Evolutionary conservation across 2,797 vertebrate species (phyloP).

Genomic region (Fistularia tabacaria): DNA sequence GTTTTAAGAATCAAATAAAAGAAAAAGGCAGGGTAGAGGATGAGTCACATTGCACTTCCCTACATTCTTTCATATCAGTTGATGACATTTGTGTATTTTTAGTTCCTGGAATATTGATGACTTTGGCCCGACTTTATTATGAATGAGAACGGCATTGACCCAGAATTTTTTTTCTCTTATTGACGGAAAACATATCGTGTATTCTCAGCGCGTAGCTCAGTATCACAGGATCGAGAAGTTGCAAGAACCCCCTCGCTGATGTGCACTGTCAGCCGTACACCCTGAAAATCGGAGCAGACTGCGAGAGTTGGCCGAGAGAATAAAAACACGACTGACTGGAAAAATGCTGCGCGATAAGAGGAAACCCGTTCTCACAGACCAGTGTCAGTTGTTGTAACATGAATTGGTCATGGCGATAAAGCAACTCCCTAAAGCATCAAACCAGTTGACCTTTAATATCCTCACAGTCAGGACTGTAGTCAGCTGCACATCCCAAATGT

Average conservation of each 20-base stretch:
- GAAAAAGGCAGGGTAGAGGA: not conserved
- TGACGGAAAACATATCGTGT: too few species aligned
- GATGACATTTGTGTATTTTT: not conserved
- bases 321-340: not conserved
- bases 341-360: slow-evolving; percentile 22
- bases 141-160: too few species aligned
- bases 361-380: slow-evolving; percentile 25
- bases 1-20: not conserved
- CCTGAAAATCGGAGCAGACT: too few species aligned
- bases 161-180: too few species aligned
- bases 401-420: slow-evolving; percentile 22
- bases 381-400: slow-evolving; percentile 7
- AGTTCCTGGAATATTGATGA: too few species aligned
- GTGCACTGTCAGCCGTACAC: too few species aligned
- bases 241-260: too few species aligned
- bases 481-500: slow-evolving; percentile 48
- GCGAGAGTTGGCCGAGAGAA: too few species aligned
- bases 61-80: not conserved
- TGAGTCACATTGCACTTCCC: not conserved
- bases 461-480: slow-evolving; percentile 21
- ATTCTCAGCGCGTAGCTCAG: too few species aligned
- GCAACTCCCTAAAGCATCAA: slow-evolving; percentile 18
- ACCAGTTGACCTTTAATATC: slow-evolving; percentile 35
- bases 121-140: too few species aligned
- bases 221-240: not conserved